These are phyloP conservation scores for Zonotrichia leucophrys DNA, from an alignment of 2,113 vertebrate species.

Conservation along the genomic window DNA sequence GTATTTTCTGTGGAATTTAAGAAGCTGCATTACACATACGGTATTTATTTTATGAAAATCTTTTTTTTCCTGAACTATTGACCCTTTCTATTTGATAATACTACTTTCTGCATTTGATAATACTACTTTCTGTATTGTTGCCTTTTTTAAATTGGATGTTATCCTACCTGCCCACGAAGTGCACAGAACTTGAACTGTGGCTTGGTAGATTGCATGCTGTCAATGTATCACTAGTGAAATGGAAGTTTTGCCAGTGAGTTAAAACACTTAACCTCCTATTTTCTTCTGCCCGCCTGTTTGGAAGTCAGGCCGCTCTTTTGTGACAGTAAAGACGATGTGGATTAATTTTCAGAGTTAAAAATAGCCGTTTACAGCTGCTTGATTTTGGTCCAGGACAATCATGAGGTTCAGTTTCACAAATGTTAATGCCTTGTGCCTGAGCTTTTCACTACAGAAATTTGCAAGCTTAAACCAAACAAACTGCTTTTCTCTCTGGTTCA, in stretches of 20 bases:
- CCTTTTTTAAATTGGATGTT: not conserved
- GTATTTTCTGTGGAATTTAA: not conserved
- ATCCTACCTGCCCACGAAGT: not conserved
- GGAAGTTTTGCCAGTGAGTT: not conserved
- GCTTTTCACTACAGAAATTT: not conserved
- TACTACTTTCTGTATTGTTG: not conserved
- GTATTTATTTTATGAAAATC: not conserved
- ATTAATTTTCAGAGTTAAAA: slow-evolving; percentile 67
- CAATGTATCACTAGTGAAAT: not conserved
- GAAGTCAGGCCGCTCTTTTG: not conserved
- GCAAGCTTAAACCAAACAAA: not conserved
- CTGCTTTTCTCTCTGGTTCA: not conserved
- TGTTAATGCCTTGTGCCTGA: not conserved
- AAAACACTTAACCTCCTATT: not conserved
- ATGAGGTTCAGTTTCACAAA: not conserved
- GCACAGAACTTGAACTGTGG: not conserved
- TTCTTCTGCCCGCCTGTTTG: not conserved
- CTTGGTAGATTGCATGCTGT: not conserved
- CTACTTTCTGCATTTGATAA: not conserved
- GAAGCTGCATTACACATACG: not conserved
- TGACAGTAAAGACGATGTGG: not conserved
- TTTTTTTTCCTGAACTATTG: not conserved
- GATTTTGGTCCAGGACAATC: slow-evolving; percentile 23
- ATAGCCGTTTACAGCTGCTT: slow-evolving; percentile 61
- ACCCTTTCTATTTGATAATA: not conserved